Evolutionary conservation across 1,140 invertebrate species (phyloP).

Genomic region (Ruditapes philippinarum): DNA sequence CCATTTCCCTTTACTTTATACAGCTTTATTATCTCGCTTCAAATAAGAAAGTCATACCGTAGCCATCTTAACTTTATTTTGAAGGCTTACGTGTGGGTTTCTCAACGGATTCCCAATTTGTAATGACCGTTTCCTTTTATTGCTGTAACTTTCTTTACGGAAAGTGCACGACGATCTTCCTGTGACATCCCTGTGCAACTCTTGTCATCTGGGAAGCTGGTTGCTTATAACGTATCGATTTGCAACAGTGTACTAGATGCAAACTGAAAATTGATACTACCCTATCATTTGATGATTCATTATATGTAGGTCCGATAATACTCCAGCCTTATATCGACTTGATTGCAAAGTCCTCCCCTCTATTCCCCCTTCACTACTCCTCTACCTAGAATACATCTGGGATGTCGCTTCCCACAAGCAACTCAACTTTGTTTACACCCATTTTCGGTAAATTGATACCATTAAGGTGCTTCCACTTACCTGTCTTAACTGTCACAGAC

Average conservation of each 20-base stretch:
- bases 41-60: neutral
- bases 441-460: conserved; percentile 27
- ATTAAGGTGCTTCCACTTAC: conserved; percentile 30
- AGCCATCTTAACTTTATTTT: neutral
- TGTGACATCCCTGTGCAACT: conserved; percentile 24
- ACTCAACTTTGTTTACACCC: neutral
- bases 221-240: conserved; percentile 5
- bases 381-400: conserved; percentile 52
- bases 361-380: neutral
- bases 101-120: conserved; percentile 20
- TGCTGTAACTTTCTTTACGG: neutral
- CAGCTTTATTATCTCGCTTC: neutral
- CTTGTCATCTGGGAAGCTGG: neutral
- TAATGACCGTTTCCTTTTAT: conserved; percentile 7
- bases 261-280: neutral
- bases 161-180: conserved; percentile 20
- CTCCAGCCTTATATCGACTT: neutral
- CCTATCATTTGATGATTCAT: neutral
- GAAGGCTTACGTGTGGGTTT: neutral
- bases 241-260: neutral
- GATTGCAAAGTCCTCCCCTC: neutral
- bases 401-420: conserved; percentile 17
- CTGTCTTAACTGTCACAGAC: conserved; percentile 12
- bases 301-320: neutral
- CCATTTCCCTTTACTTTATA: conserved; percentile 1